phyloP scores from a whole-genome alignment of 2,888 invertebrate genomes.

The Polydrusus cervinus region DNA sequence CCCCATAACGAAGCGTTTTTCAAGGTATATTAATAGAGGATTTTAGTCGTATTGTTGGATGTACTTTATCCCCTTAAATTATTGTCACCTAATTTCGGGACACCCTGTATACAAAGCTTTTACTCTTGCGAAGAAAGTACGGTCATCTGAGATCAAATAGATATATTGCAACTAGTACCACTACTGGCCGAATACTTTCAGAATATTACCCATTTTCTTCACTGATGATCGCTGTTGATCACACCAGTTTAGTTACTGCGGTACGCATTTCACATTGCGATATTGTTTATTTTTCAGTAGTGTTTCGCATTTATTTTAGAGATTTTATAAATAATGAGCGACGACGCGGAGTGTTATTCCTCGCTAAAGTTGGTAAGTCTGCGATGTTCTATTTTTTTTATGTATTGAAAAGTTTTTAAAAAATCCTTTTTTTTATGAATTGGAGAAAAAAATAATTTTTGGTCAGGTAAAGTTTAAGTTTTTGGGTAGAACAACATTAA shows the following conservation, averaged over 20 bases:
- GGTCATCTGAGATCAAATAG: slow-evolving; percentile 19
- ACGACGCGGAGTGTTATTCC: slow-evolving; percentile 42
- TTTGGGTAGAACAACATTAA: too few relatives aligned
- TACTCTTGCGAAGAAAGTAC: slow-evolving; percentile 38
- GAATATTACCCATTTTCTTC: neutral
- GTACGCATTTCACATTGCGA: neutral
- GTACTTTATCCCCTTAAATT: too few relatives aligned
- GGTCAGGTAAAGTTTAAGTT: too few relatives aligned
- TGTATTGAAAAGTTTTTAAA: neutral
- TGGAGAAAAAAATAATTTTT: too few relatives aligned
- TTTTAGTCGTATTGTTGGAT: too few relatives aligned
- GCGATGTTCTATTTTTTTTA: neutral
- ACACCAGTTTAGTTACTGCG: neutral
- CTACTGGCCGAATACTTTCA: slow-evolving; percentile 10
- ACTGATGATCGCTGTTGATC: neutral
- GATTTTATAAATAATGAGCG: slow-evolving; percentile 32
- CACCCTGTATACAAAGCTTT: slow-evolving; percentile 11
- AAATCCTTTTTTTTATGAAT: too few relatives aligned
- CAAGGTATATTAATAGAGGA: too few relatives aligned
- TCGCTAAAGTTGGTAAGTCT: slow-evolving; percentile 43
- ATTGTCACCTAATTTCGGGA: too few relatives aligned
- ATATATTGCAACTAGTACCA: slow-evolving; percentile 25
- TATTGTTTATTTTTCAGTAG: neutral
- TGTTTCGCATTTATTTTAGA: neutral
- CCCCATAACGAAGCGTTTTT: too few relatives aligned